Base-by-base conservation (phyloP, 2,113 vertebrate genomes). In the Leptodactylus fuscus region DNA sequence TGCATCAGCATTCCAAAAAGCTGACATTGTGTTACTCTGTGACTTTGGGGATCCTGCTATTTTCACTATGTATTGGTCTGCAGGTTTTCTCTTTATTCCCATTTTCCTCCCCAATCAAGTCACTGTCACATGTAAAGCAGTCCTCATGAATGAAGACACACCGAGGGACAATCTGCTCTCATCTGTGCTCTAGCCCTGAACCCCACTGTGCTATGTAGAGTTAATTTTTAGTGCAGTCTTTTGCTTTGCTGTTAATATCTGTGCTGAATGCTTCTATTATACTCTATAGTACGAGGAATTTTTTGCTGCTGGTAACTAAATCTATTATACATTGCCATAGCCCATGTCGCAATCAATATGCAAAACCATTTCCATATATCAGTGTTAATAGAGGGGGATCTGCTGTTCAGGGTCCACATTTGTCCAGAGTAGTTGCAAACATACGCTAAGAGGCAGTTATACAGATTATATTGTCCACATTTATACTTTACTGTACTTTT, bases 1-100 rank as follows among this genome's bases (percentile, higher is more conserved):
- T 49, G 41, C 44, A 49, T 46, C 44, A 75, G 73, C 27, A 49
- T 76, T 49, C 10, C 70, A 49, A 76, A 11, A 75, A 49, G 44
- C 22, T 49, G 44, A 76, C 27, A 48, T 76, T 32, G 44, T 32
- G 13, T 29, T 32, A 51, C 44, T 75, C n/a, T 27, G 41, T 27
- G n/a, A 49, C 65, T 73, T 73, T 73, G 70, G 70, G 38, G 70
- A 73, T 46, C 36, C 10, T 41, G 20, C 10, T 71, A 32, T 22
- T 41, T 71, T 3, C 38, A 73, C 70, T 73, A 44, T 24, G 18
- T 46, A 46, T 51, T 32, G 48, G 13, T 29, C 73, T 76, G 46
- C 24, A 11, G 24, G 7, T 20, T 76, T 48, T 32, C 8, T 49
- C 44, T 48, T 74, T 44, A 24, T 27, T 74, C 62, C 13, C n/a